A percentile compares a stretch with the other conserved stretches of the same genome.
phyloP scores from a whole-genome alignment of 1,140 invertebrate species.

The Drosophila murphyi region DNA sequence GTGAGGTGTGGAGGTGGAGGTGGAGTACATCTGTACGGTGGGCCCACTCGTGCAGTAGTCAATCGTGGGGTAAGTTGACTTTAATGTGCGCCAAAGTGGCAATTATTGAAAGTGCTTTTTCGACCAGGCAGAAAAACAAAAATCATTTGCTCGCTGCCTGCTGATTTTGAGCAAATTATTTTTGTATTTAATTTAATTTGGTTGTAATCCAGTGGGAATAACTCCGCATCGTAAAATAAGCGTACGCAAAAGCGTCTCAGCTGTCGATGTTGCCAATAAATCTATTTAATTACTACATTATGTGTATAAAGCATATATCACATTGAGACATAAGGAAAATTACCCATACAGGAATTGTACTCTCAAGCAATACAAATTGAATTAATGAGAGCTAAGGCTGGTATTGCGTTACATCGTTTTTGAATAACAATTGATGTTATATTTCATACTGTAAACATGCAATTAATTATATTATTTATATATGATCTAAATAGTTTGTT shows the following conservation, averaged over 20 bases:
- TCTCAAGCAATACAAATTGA: too few species aligned
- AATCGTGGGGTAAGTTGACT: conserved; percentile 78
- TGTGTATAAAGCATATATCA: background rate
- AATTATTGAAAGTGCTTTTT: conserved; percentile 78
- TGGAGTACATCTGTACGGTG: conserved; percentile 20
- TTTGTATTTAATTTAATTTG: conserved; percentile 80
- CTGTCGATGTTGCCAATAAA: conserved; percentile 4
- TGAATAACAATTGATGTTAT: too few species aligned
- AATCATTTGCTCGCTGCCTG: conserved; percentile 54
- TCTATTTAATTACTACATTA: background rate
- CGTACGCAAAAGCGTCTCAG: background rate
- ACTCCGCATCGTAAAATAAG: background rate
- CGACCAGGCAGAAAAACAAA: conserved; percentile 45
- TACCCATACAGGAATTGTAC: too few species aligned
- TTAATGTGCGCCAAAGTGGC: conserved; percentile 80
- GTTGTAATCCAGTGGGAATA: conserved; percentile 31
- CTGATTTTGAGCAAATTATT: conserved; percentile 74
- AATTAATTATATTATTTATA: too few species aligned
- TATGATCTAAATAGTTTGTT: too few species aligned
- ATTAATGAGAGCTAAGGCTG: too few species aligned
- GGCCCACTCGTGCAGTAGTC: conserved; percentile 64
- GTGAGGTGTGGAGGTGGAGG: background rate
- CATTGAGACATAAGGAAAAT: too few species aligned
- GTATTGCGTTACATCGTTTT: too few species aligned
- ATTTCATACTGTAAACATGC: too few species aligned